Conservation (phyloP, 2,797 vertebrate genomes). For the Anguilla pacifica region DNA sequence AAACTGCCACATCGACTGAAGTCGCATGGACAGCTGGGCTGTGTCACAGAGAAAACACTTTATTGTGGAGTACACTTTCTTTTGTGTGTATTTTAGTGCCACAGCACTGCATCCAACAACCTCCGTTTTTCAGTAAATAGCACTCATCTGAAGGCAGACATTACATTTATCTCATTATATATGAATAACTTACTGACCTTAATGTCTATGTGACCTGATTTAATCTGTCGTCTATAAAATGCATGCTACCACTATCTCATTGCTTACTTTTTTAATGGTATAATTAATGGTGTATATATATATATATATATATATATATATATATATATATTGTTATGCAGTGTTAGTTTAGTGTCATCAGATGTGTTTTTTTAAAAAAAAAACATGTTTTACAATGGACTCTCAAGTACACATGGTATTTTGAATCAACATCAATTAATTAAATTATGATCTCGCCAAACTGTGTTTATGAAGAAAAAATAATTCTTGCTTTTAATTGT, state of each 20-base stretch:
- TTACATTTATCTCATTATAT: constrained; percentile 71
- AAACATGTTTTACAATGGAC: neutral
- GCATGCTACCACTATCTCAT: constrained; percentile 68
- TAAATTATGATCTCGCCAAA: neutral
- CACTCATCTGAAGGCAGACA: constrained; percentile 74
- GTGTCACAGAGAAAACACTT: constrained; percentile 41
- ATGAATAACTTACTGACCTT: constrained; percentile 79
- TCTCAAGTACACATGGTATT: neutral
- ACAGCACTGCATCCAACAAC: constrained; percentile 62
- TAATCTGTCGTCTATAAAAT: constrained; percentile 75
- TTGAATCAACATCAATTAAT: neutral
- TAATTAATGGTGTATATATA: constrained; percentile 35
- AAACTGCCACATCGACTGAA: constrained; percentile 73
- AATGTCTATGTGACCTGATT: constrained; percentile 63
- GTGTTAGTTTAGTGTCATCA: neutral
- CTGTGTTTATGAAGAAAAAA: neutral
- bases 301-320: no score
- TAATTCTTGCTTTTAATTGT: neutral
- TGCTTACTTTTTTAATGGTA: constrained; percentile 67
- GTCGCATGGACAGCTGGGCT: constrained; percentile 41
- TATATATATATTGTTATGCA: constrained; percentile 15
- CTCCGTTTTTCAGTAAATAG: constrained; percentile 80
- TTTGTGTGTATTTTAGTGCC: constrained; percentile 59
- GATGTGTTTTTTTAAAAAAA: neutral
- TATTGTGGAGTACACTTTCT: constrained; percentile 39